Conservation (phyloP, 2,888 invertebrate genomes). For the Amblyjoppa proteus region DNA sequence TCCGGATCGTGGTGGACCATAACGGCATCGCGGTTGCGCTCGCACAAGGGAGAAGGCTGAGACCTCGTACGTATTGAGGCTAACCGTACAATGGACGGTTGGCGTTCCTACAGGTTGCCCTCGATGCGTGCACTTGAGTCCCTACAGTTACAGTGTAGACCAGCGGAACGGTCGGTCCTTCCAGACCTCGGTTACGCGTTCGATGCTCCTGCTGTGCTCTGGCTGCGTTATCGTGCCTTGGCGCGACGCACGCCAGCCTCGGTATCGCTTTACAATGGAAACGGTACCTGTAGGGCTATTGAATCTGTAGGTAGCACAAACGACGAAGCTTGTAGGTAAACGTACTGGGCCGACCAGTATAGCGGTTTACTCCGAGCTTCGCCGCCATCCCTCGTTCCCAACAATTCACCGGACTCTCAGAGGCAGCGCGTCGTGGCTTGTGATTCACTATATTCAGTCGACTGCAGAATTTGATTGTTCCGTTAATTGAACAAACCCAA, state of each 20-base stretch:
- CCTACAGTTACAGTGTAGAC: conserved; percentile 4
- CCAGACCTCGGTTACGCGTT: conserved; percentile 51
- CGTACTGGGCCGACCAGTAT: conserved; percentile 1
- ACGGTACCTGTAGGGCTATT: conserved; percentile 45
- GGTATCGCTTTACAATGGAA: conserved; percentile 47
- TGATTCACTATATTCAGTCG: conserved; percentile 35
- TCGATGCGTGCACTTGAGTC: background rate
- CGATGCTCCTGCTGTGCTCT: conserved; percentile 20
- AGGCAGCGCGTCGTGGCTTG: conserved; percentile 6
- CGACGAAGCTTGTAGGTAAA: conserved; percentile 26
- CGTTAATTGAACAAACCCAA: conserved; percentile 14
- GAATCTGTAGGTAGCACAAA: conserved; percentile 20
- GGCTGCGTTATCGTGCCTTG: conserved; percentile 37
- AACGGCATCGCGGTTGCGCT: conserved; percentile 48
- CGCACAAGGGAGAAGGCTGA: conserved; percentile 49
- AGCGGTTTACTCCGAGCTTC: conserved; percentile 3
- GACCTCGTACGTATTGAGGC: conserved; percentile 41
- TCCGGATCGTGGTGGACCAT: conserved; percentile 44
- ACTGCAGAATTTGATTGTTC: conserved; percentile 26
- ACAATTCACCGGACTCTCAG: conserved; percentile 1
- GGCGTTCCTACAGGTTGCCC: conserved; percentile 63
- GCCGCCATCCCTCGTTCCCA: background rate
- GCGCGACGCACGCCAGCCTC: background rate
- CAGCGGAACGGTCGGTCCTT: conserved; percentile 19
- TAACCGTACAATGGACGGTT: conserved; percentile 50